These are phyloP conservation scores for Musca vetustissima DNA, from an alignment of 1,140 invertebrate species.

Conservation along the genomic window DNA sequence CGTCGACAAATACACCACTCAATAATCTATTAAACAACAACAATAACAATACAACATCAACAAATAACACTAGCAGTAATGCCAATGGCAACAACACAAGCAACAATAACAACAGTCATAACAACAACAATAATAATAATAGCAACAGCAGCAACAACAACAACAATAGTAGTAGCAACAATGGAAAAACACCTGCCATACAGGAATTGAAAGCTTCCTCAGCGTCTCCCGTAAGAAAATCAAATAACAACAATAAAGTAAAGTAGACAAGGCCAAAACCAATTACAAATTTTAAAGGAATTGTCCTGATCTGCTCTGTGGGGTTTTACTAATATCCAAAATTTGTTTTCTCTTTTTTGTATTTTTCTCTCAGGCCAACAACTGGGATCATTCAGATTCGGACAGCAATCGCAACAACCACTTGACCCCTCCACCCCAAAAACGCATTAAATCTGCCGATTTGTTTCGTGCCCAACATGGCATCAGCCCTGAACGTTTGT, in stretches of 20 bases:
- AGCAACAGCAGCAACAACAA: slow-evolving; percentile 28
- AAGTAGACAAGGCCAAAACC: slow-evolving; percentile 44
- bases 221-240: slow-evolving; percentile 54
- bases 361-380: slow-evolving; percentile 33
- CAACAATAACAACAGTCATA: slow-evolving; percentile 2
- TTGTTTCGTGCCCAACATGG: slow-evolving; percentile 61
- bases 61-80: slow-evolving; percentile 12
- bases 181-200: slow-evolving; percentile 43
- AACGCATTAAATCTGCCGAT: slow-evolving; percentile 64
- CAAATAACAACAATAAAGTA: slow-evolving; percentile 50
- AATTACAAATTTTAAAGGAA: neutral
- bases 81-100: slow-evolving; percentile 9
- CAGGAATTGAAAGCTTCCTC: slow-evolving; percentile 52
- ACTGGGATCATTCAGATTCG: slow-evolving; percentile 42
- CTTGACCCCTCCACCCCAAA: slow-evolving; percentile 62
- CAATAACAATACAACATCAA: neutral
- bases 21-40: slow-evolving; percentile 3
- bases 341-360: slow-evolving; percentile 4
- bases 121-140: slow-evolving; percentile 18
- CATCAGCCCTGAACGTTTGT: slow-evolving; percentile 50
- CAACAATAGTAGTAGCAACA: slow-evolving; percentile 16
- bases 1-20: slow-evolving; percentile 27
- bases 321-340: neutral
- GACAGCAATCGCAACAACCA: slow-evolving; percentile 31
- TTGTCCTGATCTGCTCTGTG: neutral